Base-by-base conservation (phyloP, 2,888 invertebrate genomes). In the Hyposoter didymator region DNA sequence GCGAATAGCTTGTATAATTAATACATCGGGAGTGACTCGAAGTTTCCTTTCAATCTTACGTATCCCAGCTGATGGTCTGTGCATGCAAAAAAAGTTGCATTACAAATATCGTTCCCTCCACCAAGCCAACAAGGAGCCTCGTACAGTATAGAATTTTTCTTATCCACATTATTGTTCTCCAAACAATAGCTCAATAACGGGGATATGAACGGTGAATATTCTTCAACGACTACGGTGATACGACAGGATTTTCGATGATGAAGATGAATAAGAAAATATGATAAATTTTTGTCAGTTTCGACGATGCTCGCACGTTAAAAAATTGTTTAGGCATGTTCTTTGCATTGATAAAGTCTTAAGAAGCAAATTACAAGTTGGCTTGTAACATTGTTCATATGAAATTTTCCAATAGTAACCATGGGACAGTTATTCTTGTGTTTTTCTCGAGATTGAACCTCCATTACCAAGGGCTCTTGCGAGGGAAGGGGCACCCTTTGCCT, bases 1-100 rank as follows among this genome's bases (percentile, higher is more conserved):
- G 28, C 52, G 72, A 72, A 72, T 67, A 62, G 72, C 79, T 85
- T 69, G 85, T 88, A n/a, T n/a, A 85, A 87, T 88, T 87, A 88
- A 88, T 88, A 81, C 84, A 73, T 52, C 62, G 32, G 73, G 79
- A 59, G 66, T 88, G 87, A 88, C 84, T 85, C 70, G 82, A 70
- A 80, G 84, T 88, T 88, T 87, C 73, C 86, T 82, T 79, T 87
- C 80, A 43, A 66, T 32, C 43, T 22, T 43, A 7, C 49, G 70
- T 64, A 67, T 52, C 78, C 78, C 78, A 72, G 45, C 49, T 79
- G 76, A 82, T 84, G 47, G 6, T 35, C 6, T 7, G 55, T 17
- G 22, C 5, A 22, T 39, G 22, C 22, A 70, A n/a, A 70, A 32
- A 49, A 39, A 39, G 22, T 67, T 52, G 67, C 79, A 75, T 85